Conservation (phyloP, 1,140 invertebrate genomes). For the Nebria ingens region DNA sequence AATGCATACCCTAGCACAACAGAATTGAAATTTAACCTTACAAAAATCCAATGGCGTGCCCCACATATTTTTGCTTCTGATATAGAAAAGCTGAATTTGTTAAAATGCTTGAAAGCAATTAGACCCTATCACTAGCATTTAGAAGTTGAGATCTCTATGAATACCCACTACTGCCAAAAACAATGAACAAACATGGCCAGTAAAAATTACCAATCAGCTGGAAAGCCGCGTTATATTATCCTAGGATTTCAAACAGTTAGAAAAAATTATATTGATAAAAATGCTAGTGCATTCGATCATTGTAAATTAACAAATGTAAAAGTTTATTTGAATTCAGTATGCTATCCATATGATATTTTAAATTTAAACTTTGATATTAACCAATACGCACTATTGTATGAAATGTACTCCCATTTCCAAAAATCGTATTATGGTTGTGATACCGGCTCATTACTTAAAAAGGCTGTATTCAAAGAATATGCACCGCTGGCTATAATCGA, state of each 20-base stretch:
- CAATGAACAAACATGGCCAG: conserved; percentile 13
- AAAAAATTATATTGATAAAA: conserved; percentile 12
- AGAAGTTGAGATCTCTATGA: conserved; percentile 15
- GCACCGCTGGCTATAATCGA: conserved; percentile 26
- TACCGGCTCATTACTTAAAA: conserved; percentile 13
- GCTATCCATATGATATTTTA: conserved; percentile 27
- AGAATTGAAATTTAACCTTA: conserved; percentile 10
- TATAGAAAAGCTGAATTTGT: conserved; percentile 17
- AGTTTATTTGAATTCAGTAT: conserved; percentile 29
- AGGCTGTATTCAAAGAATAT: conserved; percentile 17
- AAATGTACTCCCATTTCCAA: conserved; percentile 26
- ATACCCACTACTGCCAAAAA: conserved; percentile 13
- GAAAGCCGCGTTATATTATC: conserved; percentile 17
- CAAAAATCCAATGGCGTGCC: conserved; percentile 17
- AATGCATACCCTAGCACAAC: background rate
- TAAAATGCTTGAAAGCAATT: conserved; percentile 19
- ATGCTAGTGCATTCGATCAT: conserved; percentile 17
- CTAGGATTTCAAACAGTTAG: conserved; percentile 16
- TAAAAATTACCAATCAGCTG: conserved; percentile 13
- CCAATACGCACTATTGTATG: conserved; percentile 24
- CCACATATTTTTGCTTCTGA: conserved; percentile 22
- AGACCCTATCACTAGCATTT: background rate
- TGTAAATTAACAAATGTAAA: conserved; percentile 18
- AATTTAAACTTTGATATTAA: conserved; percentile 24
- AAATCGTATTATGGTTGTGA: conserved; percentile 21